A percentile compares a stretch with the other conserved stretches of the same genome.
These are phyloP conservation scores for Drosophila micromelanica DNA, from an alignment of 1,140 invertebrate genomes.

Conservation along the genomic window DNA sequence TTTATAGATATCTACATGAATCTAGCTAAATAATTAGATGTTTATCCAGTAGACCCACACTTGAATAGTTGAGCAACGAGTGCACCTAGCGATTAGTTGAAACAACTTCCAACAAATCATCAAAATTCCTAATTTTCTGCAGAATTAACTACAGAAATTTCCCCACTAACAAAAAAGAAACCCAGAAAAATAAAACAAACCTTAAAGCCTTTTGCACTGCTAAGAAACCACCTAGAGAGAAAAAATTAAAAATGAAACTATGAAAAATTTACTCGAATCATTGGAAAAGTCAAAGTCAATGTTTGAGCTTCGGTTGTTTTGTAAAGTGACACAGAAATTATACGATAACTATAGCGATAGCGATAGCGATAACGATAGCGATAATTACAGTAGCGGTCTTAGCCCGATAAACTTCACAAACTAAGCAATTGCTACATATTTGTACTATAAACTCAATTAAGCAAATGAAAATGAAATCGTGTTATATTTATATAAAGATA, in stretches of 20 bases:
- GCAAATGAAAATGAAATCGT: conserved; percentile 48
- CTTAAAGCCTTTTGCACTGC: conserved; percentile 78
- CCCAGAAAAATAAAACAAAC: conserved; percentile 29
- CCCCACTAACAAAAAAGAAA: conserved; percentile 15
- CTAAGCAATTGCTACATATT: conserved; percentile 74
- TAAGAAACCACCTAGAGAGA: conserved; percentile 79
- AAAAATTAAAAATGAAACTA: conserved; percentile 24
- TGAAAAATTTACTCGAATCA: conserved; percentile 24
- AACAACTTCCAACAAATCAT: conserved; percentile 23
- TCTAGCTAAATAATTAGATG: conserved; percentile 45
- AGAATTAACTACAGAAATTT: conserved; percentile 4
- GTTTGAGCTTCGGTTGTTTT: conserved; percentile 79
- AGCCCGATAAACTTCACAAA: conserved; percentile 60
- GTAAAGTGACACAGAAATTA: conserved; percentile 62
- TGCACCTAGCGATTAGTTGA: conserved; percentile 32
- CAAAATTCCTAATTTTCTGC: conserved; percentile 1
- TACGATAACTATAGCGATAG: conserved; percentile 51
- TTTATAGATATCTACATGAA: conserved; percentile 54
- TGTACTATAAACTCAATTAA: conserved; percentile 55
- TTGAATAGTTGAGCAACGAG: conserved; percentile 15
- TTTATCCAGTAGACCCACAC: conserved; percentile 35
- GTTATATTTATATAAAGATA: conserved; percentile 76
- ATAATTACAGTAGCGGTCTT: conserved; percentile 53
- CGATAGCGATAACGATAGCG: conserved; percentile 28
- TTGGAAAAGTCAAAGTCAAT: conserved; percentile 42